These are phyloP conservation scores for Mastomys natalensis DNA, from an alignment of 2,113 vertebrate genomes.

Conservation along the genomic window DNA sequence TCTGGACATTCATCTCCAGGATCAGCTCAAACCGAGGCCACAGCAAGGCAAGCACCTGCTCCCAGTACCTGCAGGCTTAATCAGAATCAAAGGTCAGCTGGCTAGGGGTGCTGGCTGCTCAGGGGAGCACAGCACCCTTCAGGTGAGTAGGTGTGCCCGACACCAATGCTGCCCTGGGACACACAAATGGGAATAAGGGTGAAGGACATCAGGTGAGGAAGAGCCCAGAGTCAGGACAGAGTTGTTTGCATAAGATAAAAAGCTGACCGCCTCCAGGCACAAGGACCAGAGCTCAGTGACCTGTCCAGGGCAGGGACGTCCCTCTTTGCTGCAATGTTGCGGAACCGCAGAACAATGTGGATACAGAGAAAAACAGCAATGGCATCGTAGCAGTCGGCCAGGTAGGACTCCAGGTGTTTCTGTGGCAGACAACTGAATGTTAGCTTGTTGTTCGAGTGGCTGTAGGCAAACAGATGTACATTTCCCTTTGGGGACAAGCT, in stretches of 20 bases:
- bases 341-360: conserved; percentile 95
- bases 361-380: conserved; percentile 96
- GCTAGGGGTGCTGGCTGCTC: neutral
- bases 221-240: neutral
- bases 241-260: neutral
- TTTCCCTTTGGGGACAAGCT: neutral
- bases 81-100: conserved; percentile 26
- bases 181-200: neutral
- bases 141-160: too few relatives aligned
- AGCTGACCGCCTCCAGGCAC: neutral
- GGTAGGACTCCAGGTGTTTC: conserved; percentile 94
- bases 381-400: conserved; percentile 94
- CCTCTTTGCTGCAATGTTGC: conserved; percentile 92
- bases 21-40: conserved; percentile 95
- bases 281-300: conserved; percentile 83
- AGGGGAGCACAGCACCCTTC: neutral
- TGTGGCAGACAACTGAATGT: conserved; percentile 63
- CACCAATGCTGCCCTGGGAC: neutral
- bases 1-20: conserved; percentile 95
- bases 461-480: neutral
- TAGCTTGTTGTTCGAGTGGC: neutral
- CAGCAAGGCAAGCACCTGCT: conserved; percentile 92
- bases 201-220: neutral
- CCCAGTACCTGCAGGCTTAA: conserved; percentile 92
- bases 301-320: conserved; percentile 94